A percentile compares a stretch with the other conserved stretches of the same genome.
phyloP scores from a whole-genome alignment of 2,113 vertebrate species.

The Anhinga anhinga region DNA sequence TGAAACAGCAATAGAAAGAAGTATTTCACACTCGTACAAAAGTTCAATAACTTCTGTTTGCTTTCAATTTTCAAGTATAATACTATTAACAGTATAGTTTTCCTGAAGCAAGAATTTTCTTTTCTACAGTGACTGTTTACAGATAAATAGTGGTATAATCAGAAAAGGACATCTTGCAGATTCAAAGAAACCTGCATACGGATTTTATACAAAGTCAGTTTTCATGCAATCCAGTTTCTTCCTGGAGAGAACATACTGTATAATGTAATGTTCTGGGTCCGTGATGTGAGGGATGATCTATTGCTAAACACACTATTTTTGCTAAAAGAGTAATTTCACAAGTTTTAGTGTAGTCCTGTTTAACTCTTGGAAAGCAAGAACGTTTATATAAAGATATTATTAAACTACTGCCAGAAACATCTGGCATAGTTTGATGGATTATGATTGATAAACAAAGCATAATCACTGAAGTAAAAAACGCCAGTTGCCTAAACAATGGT shows the following conservation, averaged over 20 bases:
- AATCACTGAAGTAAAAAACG: neutral
- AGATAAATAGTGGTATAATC: neutral
- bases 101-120: neutral
- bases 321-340: neutral
- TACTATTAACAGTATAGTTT: neutral
- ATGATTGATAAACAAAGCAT: neutral
- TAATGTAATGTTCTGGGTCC: neutral
- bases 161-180: neutral
- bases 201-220: neutral
- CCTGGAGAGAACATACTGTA: neutral
- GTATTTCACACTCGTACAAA: neutral
- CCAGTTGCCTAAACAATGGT: neutral
- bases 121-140: neutral
- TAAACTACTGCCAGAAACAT: conserved; percentile 17
- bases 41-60: neutral
- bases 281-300: neutral
- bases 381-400: neutral
- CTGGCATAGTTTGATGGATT: neutral
- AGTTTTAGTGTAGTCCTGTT: neutral
- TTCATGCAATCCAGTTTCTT: neutral
- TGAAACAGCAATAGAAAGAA: neutral
- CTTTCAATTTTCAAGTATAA: neutral
- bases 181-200: neutral
- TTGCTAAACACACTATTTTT: neutral
- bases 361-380: neutral